Evolutionary conservation across 2,888 invertebrate species (phyloP).

Genomic region (Willowsia nigromaculata): DNA sequence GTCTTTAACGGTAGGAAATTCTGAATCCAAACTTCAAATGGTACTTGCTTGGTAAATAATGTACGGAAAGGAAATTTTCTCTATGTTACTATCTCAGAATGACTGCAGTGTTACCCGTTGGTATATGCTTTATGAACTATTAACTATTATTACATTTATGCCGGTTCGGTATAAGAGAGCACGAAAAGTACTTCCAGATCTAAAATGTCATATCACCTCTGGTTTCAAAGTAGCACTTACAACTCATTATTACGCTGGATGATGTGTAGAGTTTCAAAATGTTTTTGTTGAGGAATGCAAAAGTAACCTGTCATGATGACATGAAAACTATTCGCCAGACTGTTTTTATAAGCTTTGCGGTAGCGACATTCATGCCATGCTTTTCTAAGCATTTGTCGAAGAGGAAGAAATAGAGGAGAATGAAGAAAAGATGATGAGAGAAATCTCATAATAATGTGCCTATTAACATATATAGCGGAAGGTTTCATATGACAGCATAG

Average conservation of each 20-base stretch:
- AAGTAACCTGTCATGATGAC: neutral
- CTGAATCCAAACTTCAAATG: neutral
- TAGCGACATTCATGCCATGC: neutral
- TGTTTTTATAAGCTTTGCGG: neutral
- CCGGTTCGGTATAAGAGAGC: no score
- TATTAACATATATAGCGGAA: neutral
- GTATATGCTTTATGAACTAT: no score
- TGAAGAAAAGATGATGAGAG: slow-evolving; percentile 18
- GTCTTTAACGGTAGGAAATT: neutral
- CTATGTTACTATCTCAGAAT: no score
- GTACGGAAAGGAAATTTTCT: no score
- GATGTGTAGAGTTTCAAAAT: neutral
- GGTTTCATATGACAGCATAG: no score
- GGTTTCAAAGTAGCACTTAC: neutral
- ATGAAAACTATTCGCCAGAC: neutral
- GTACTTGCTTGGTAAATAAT: no score
- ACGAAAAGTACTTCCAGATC: no score
- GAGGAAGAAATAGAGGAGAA: neutral
- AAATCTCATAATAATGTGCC: neutral
- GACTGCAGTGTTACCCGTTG: no score
- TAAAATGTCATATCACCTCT: no score
- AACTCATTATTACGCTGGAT: neutral
- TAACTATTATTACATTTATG: neutral
- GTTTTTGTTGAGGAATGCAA: neutral
- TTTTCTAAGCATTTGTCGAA: neutral